Conservation (phyloP, 2,113 vertebrate genomes). For the Nerophis ophidion region DNA sequence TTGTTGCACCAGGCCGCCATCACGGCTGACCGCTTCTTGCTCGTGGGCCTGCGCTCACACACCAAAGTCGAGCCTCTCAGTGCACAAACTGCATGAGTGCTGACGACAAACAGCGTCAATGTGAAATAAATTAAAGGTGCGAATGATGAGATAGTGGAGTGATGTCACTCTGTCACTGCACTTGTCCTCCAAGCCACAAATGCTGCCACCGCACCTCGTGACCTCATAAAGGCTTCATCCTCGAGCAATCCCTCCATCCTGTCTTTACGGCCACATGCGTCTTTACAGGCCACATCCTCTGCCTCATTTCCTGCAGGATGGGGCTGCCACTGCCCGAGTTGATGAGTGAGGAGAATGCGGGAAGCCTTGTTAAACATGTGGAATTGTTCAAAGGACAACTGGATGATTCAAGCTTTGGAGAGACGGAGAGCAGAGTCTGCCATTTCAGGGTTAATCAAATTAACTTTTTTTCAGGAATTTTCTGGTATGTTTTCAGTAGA, state of each 20-base stretch:
- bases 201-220: conserved; percentile 23
- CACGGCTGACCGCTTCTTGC: background rate
- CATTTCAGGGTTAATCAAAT: background rate
- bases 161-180: background rate
- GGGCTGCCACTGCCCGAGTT: conserved; percentile 6
- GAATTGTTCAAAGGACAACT: conserved; percentile 12
- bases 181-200: conserved; percentile 13
- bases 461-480: background rate
- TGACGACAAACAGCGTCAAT: too few species aligned
- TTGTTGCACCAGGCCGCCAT: conserved; percentile 1
- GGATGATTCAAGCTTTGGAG: conserved; percentile 1
- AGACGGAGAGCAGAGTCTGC: background rate
- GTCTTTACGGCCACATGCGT: conserved; percentile 22
- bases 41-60: background rate
- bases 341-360: conserved; percentile 10
- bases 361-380: conserved; percentile 23
- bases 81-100: too few species aligned
- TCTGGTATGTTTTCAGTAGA: background rate
- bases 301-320: conserved; percentile 54
- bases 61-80: background rate
- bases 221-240: conserved; percentile 24
- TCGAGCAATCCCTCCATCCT: conserved; percentile 25
- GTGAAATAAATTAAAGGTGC: background rate
- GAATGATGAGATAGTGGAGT: too few species aligned
- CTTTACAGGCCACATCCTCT: conserved; percentile 47